Base-by-base conservation (phyloP, 2,888 invertebrate genomes). In the Steinernema carpocapsae region DNA sequence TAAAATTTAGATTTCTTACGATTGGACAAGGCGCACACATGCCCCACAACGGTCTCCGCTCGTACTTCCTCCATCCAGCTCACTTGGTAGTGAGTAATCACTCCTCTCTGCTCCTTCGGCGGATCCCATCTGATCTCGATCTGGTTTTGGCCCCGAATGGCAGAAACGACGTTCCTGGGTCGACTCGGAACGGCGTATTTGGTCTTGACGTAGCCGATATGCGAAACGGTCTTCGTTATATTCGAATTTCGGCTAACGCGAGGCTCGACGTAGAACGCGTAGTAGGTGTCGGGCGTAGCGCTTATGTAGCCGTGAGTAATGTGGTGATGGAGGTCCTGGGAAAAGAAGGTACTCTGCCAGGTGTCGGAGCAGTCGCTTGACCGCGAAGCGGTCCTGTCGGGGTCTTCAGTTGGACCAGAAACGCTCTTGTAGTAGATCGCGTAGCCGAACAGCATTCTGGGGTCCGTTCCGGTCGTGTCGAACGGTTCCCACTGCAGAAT, bases 221-320 rank as follows among this genome's bases (percentile, higher is more conserved):
- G 79, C 19, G 86, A 85, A 22, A 85, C 79, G 29, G 85, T 85
- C 72, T 85, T 87, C 22, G 76, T 74, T 1, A 86, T 86, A 19
- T 85, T 86, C 4, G 79, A 76, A 72, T 86, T 84, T 43, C 82
- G 77, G 1, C 87, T 85, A 74, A 86, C 76, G 29, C 82, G 75
- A 0, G 97, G 96, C 89, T 94, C 93, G 12, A 97, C 93, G 88
- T 95, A 99, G 81, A 92, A 92, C 0, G 96, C 97, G 89, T 99
- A 99, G 80, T 93, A 92, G 0, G 95, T 95, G 89, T 91, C 94
- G 29, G 56, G 56, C 26, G 10, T 22, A 14, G 56, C 56, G 24
- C 6, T 56, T 22, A 56, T 17, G 26, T 22, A 56, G 22, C 56
- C 56, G 56, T 56, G 56, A 3, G 56, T 56, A 4, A 56, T 56